phyloP scores from a whole-genome alignment of 1,140 invertebrate species.

The Oreohelix idahoensis region DNA sequence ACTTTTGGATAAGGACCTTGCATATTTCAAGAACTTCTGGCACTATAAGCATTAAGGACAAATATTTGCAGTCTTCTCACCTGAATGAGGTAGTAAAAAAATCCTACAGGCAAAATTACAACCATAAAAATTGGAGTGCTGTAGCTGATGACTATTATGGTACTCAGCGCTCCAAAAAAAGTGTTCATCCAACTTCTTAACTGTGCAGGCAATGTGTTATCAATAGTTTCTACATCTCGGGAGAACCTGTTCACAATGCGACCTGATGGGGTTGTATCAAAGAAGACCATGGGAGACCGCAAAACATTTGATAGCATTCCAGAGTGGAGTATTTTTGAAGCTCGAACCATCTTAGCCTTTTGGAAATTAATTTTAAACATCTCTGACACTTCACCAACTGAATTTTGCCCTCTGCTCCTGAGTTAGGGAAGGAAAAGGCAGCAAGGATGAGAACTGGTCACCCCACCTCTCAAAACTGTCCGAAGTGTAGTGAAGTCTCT shows the following conservation, averaged over 20 bases:
- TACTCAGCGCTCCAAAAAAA: constrained; percentile 31
- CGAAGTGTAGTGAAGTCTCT: too few relatives aligned
- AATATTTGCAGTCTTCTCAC: constrained; percentile 67
- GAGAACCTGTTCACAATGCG: constrained; percentile 74
- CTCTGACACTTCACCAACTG: too few relatives aligned
- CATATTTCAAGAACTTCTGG: too few relatives aligned
- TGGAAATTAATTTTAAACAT: too few relatives aligned
- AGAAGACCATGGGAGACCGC: constrained; percentile 77
- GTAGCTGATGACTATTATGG: constrained; percentile 55
- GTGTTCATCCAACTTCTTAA: constrained; percentile 56
- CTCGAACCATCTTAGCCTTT: constrained; percentile 75
- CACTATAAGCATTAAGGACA: too few relatives aligned
- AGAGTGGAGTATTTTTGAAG: constrained; percentile 83
- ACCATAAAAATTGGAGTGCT: constrained; percentile 83
- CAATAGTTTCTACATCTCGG: constrained; percentile 74
- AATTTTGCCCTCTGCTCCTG: too few relatives aligned
- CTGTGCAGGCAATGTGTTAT: constrained; percentile 59
- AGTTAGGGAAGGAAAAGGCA: too few relatives aligned
- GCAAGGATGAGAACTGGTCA: too few relatives aligned
- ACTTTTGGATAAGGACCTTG: too few relatives aligned
- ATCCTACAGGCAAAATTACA: constrained; percentile 86
- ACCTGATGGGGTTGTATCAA: constrained; percentile 79
- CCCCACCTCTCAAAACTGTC: too few relatives aligned
- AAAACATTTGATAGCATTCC: constrained; percentile 79
- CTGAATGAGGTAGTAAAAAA: constrained; percentile 91